Evolutionary conservation across 2,113 vertebrate species (phyloP), one percentile per base, ranked within the genome.

Genomic region (Tursiops truncatus): DNA sequence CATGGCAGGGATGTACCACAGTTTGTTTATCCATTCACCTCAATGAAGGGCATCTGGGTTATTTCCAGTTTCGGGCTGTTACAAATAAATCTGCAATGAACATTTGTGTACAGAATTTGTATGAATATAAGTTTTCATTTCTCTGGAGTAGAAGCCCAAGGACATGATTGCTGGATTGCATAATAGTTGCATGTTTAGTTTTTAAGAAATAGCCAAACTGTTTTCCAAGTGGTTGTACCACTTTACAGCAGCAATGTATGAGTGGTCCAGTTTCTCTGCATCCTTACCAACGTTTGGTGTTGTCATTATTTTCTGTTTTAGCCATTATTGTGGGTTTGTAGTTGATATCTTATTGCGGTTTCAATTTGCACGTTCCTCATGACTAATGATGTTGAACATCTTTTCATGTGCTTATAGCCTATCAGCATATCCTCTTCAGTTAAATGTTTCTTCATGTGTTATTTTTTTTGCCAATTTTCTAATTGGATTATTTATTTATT

Each of bases 261-360:
- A 76, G 20, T 73, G n/a, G 41, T 74, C 15, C 15, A 17, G 15
- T 79, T 73, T 86, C 73, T 86, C 26, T 93, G 70, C 10, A 63
- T 90, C 44, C 10, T 71, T 47, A 79, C 6, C 9, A 71, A 38
- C 9, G 71, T 85, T 67, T 82, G 47, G 31, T 82, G 31, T 36
- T 87, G 38, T 89, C 21, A 92, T 38, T 68, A 50, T 84, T 89
- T 89, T 89, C 70, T 93, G 20, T 76, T 70, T 89, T 89, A 71
- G 81, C 23, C 44, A 63, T 85, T 85, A 53, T 68, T 74, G 58
- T 63, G 60, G 17, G 23, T 79, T 62, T 71, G 23, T 77, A 89
- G 21, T 93, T 93, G n/a, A 56, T 63, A 82, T 65, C 58, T 74
- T 63, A 58, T 31, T 77, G 38, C 28, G 50, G 8, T 44, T 84